Conservation (phyloP, 2,888 invertebrate genomes). For the Stegophylla sp. region DNA sequence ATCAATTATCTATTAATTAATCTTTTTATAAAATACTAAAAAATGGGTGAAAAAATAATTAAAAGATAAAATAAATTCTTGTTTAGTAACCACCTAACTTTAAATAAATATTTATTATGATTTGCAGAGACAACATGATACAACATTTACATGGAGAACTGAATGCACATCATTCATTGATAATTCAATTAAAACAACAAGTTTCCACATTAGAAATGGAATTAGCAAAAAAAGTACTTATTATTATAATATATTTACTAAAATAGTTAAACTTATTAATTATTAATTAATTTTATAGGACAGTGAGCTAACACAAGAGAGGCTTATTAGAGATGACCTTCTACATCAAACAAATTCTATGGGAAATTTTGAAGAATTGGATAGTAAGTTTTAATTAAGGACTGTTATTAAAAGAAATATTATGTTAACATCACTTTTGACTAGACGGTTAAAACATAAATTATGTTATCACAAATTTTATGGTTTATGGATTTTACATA, state of each 20-base stretch:
- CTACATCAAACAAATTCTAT: slow-evolving; percentile 67
- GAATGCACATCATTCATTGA: slow-evolving; percentile 71
- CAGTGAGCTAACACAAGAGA: slow-evolving; percentile 70
- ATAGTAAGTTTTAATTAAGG: slow-evolving; percentile 68
- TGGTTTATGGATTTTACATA: no score
- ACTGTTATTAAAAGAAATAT: no score
- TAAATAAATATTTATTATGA: slow-evolving; percentile 63
- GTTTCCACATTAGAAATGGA: slow-evolving; percentile 68
- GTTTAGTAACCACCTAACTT: slow-evolving; percentile 55
- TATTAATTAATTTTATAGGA: slow-evolving; percentile 60
- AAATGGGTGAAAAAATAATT: background rate
- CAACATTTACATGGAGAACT: slow-evolving; percentile 81
- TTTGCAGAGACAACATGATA: slow-evolving; percentile 75
- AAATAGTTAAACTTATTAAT: background rate
- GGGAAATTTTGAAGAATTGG: slow-evolving; percentile 67
- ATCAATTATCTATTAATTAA: no score
- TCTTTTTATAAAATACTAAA: no score
- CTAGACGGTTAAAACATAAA: no score
- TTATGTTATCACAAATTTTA: no score
- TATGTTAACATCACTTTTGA: no score
- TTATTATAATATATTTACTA: background rate
- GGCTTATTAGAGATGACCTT: slow-evolving; percentile 68
- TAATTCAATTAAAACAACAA: slow-evolving; percentile 67
- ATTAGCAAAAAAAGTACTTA: slow-evolving; percentile 65
- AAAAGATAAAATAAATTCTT: background rate